Evolutionary conservation across 2,888 invertebrate species (phyloP).

Genomic region (Rhagonycha fulva): DNA sequence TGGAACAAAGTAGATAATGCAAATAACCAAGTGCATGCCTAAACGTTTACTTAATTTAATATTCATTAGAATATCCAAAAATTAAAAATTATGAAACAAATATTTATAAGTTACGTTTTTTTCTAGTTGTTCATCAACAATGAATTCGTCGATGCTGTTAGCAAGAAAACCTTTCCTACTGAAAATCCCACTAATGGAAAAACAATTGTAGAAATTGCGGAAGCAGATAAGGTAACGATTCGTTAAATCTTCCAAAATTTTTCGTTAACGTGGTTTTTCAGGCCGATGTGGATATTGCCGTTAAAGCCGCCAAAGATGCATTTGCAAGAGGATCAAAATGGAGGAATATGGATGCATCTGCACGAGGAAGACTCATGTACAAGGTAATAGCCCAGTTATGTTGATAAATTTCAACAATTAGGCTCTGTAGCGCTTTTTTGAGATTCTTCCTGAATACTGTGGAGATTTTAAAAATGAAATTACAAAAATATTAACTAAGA

Average conservation of each 20-base stretch:
- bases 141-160: conserved; percentile 78
- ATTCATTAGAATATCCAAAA: no score
- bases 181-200: conserved; percentile 82
- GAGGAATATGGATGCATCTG: conserved; percentile 82
- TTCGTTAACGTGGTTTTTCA: conserved; percentile 44
- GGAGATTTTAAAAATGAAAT: no score
- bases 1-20: background rate
- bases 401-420: no score
- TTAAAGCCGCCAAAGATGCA: conserved; percentile 77
- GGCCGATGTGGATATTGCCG: conserved; percentile 83
- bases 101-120: background rate
- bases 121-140: conserved; percentile 82
- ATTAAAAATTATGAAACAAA: no score
- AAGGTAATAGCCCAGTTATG: conserved; percentile 48
- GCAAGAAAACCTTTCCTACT: conserved; percentile 84
- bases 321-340: conserved; percentile 75
- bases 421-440: no score
- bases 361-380: conserved; percentile 73
- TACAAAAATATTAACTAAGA: no score
- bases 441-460: no score
- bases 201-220: conserved; percentile 76
- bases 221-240: conserved; percentile 76
- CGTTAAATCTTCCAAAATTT: background rate
- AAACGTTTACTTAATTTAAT: no score
- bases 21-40: background rate